Percentiles rank a stretch among this genome's conserved stretches.
Conservation (phyloP, 2,888 invertebrate species). For the Temnothorax ravouxi region DNA sequence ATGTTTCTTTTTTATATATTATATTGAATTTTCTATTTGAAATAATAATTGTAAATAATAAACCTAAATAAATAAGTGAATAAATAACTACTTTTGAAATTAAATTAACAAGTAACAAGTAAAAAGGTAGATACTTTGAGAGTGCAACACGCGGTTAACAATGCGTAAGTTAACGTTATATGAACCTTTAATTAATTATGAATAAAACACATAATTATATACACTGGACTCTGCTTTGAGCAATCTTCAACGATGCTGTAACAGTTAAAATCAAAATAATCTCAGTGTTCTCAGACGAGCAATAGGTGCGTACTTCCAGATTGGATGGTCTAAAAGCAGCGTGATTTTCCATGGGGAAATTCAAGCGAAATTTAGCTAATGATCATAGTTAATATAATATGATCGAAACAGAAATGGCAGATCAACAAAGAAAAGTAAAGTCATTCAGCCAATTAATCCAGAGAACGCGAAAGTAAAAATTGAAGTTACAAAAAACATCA, state of each 20-base stretch:
- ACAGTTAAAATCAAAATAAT: background rate
- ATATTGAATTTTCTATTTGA: background rate
- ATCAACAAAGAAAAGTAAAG: background rate
- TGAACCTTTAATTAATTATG: background rate
- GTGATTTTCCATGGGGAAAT: background rate
- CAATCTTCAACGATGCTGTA: background rate
- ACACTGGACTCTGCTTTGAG: background rate
- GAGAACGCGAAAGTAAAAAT: background rate
- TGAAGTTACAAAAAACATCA: background rate
- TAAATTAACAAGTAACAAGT: background rate
- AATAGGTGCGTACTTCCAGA: background rate
- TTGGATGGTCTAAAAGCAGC: background rate
- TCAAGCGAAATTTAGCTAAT: background rate
- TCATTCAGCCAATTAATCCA: background rate
- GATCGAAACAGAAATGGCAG: background rate
- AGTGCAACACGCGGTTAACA: background rate
- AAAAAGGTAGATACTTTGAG: background rate
- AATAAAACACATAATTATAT: background rate
- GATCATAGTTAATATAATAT: background rate
- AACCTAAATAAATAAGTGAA: background rate
- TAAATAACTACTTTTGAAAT: background rate
- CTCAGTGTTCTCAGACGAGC: background rate
- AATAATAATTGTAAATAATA: slow-evolving; percentile 9
- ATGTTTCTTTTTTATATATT: background rate
- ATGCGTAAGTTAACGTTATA: background rate